These are phyloP conservation scores for Acronicta leporina DNA, from an alignment of 2,888 invertebrate genomes.

Conservation along the genomic window DNA sequence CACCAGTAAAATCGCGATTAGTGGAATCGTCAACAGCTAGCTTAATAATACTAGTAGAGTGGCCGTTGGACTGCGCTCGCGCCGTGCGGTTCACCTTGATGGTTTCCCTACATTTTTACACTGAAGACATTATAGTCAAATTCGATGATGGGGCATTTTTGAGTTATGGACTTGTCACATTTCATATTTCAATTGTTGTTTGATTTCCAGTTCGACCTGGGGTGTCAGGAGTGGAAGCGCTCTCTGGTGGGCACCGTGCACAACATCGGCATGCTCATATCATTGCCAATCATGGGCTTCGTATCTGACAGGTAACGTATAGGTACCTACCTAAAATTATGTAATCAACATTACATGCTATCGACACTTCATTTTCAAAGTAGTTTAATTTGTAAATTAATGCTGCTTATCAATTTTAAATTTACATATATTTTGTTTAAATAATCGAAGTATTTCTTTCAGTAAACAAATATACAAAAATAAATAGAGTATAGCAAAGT, in stretches of 20 bases:
- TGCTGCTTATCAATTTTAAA: no score
- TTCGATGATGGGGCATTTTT: no score
- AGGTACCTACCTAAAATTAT: no score
- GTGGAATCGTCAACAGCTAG: no score
- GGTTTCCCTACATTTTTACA: no score
- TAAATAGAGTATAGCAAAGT: constrained; percentile 9
- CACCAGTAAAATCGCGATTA: no score
- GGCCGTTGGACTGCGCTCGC: no score
- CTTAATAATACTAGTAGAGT: no score
- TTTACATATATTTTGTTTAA: neutral
- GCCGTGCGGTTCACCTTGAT: no score
- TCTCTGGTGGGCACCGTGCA: constrained; percentile 91
- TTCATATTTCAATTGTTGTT: constrained; percentile 24
- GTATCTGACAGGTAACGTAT: constrained; percentile 90
- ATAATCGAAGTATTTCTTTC: constrained; percentile 3
- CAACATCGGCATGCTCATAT: constrained; percentile 90
- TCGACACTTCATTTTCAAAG: no score
- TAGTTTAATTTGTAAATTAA: neutral
- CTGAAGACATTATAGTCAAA: no score
- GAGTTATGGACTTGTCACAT: neutral
- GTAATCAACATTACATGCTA: no score
- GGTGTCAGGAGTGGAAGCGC: constrained; percentile 91
- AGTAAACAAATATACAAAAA: constrained; percentile 18
- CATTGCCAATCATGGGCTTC: constrained; percentile 90
- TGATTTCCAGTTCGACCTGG: constrained; percentile 88